phyloP scores from a whole-genome alignment of 2,113 vertebrate genomes.

The Sclerurus mexicanus region DNA sequence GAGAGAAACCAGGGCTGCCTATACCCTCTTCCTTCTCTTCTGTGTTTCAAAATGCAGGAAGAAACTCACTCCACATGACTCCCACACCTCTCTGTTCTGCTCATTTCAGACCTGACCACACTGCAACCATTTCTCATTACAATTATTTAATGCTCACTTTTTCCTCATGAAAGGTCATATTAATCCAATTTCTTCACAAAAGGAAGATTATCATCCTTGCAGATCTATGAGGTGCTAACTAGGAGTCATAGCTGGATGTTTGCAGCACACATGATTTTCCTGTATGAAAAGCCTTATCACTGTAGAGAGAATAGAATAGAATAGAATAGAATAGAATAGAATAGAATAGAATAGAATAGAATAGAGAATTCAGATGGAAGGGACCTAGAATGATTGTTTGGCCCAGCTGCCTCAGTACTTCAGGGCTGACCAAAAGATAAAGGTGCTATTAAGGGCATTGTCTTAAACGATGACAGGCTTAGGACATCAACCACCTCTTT shows the following conservation, averaged over 20 bases:
- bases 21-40: neutral
- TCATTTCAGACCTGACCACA: neutral
- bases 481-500: neutral
- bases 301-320: neutral
- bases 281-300: neutral
- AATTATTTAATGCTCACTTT: neutral
- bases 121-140: neutral
- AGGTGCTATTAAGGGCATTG: neutral
- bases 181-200: neutral
- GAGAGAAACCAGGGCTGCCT: neutral
- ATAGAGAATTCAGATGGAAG: neutral
- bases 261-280: neutral
- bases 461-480: neutral
- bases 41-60: neutral
- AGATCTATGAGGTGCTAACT: neutral
- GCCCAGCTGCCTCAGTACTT: neutral
- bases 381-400: neutral
- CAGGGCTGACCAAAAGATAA: neutral
- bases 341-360: no score
- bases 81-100: neutral
- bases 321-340: neutral
- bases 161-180: neutral
- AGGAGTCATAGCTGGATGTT: neutral
- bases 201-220: neutral
- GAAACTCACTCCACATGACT: neutral